Percentiles rank a stretch among this genome's conserved stretches.
phyloP scores from a whole-genome alignment of 2,113 vertebrate species.

The Percopsis transmontana region DNA sequence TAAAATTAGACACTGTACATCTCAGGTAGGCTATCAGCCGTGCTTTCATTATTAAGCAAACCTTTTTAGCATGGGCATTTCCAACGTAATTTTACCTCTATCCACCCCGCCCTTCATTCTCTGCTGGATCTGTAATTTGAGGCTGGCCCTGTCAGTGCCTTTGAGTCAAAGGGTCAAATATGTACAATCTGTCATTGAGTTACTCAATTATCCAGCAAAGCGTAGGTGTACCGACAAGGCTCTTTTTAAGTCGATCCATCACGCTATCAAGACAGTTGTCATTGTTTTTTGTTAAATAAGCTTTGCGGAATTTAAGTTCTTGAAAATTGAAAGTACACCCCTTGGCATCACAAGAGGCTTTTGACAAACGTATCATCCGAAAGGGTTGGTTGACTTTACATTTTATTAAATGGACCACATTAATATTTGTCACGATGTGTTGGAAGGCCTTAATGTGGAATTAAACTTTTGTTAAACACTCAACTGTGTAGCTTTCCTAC shows the following conservation, averaged over 20 bases:
- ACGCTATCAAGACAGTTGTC: not conserved
- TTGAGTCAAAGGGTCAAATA: constrained; percentile 58
- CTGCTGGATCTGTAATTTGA: constrained; percentile 63
- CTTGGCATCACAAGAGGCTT: not conserved
- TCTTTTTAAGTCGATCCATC: not conserved
- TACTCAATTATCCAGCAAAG: constrained; percentile 30
- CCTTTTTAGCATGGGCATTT: constrained; percentile 27
- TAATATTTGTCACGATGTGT: too few species aligned
- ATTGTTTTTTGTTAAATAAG: not conserved
- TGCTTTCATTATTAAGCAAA: constrained; percentile 31
- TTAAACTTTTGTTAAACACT: too few species aligned
- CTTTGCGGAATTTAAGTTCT: not conserved
- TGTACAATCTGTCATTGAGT: constrained; percentile 56
- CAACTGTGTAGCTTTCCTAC: too few species aligned
- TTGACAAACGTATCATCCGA: not conserved
- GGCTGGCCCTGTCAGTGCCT: constrained; percentile 19
- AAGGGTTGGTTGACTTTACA: not conserved
- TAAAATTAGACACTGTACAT: too few species aligned
- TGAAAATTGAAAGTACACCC: not conserved
- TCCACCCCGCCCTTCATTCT: constrained; percentile 65
- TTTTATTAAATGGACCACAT: not conserved
- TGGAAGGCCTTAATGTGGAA: too few species aligned
- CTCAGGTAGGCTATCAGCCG: constrained; percentile 12
- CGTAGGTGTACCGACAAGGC: constrained; percentile 20
- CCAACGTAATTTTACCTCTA: constrained; percentile 53